Evolutionary conservation across 2,888 invertebrate genomes (phyloP).

Genomic region (Papilio gigon): DNA sequence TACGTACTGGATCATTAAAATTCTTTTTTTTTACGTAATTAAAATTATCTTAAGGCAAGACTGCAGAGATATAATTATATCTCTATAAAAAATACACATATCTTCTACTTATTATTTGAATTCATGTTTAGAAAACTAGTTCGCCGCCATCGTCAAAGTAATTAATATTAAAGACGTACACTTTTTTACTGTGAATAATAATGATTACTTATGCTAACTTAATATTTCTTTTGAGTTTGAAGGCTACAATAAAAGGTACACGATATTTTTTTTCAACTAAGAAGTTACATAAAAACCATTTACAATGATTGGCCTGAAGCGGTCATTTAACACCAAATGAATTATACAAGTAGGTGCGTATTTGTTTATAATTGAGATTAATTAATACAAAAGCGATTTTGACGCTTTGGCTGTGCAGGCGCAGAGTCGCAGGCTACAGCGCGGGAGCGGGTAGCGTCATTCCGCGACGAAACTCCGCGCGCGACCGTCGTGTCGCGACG

Average conservation of each 20-base stretch:
- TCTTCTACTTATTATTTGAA: too few species aligned
- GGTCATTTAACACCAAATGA: background rate
- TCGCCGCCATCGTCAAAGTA: background rate
- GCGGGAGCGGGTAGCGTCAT: constrained; percentile 50
- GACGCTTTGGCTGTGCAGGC: constrained; percentile 44
- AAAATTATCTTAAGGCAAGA: background rate
- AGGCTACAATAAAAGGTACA: background rate
- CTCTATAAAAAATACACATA: too few species aligned
- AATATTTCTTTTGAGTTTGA: background rate
- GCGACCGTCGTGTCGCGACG: constrained; percentile 75
- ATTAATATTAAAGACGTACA: background rate
- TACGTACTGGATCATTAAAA: constrained; percentile 19
- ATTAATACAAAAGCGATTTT: constrained; percentile 4
- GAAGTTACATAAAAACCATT: background rate
- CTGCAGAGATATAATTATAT: too few species aligned
- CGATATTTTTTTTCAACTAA: background rate
- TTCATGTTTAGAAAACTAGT: background rate
- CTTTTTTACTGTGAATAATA: background rate
- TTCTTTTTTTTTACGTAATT: constrained; percentile 33
- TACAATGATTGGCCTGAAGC: background rate
- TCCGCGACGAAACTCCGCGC: constrained; percentile 77
- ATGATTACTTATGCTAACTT: background rate
- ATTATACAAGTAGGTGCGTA: background rate
- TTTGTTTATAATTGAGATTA: constrained; percentile 15
- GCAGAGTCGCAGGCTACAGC: constrained; percentile 50